Conservation (phyloP, 2,113 vertebrate species). For the Suncus etruscus region DNA sequence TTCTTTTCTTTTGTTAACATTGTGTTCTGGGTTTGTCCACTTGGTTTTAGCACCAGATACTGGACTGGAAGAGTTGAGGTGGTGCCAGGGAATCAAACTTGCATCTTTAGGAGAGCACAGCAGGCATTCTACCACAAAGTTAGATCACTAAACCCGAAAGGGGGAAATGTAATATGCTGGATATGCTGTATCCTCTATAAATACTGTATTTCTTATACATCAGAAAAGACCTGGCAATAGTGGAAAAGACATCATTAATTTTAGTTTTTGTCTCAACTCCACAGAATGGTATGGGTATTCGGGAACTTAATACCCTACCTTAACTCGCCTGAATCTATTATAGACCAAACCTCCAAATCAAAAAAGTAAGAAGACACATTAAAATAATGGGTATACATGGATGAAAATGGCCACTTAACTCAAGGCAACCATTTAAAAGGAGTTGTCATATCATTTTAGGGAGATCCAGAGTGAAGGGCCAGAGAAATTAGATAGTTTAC, state of each 20-base stretch:
- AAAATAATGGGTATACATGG: not conserved
- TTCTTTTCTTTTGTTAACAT: not conserved
- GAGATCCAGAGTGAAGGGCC: not conserved
- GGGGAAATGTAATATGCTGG: constrained; percentile 2
- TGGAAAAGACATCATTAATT: not conserved
- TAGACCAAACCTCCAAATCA: not conserved
- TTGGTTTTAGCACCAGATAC: too few relatives aligned
- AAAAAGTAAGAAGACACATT: not conserved
- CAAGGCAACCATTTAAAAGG: constrained; percentile 14
- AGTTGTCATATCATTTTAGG: not conserved
- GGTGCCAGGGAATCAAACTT: too few relatives aligned
- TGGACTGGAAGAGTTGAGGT: too few relatives aligned
- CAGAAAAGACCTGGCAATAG: not conserved
- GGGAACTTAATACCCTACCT: not conserved
- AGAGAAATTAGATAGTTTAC: not conserved
- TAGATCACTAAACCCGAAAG: too few relatives aligned
- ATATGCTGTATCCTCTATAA: not conserved
- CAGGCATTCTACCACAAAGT: too few relatives aligned
- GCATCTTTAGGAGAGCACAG: too few relatives aligned
- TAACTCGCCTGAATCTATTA: not conserved
- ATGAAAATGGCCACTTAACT: not conserved
- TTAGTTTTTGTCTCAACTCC: not conserved
- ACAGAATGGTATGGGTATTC: too few relatives aligned
- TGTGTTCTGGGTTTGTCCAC: too few relatives aligned
- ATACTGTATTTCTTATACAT: not conserved